phyloP scores from a whole-genome alignment of 2,113 vertebrate genomes.

The Limanda limanda region DNA sequence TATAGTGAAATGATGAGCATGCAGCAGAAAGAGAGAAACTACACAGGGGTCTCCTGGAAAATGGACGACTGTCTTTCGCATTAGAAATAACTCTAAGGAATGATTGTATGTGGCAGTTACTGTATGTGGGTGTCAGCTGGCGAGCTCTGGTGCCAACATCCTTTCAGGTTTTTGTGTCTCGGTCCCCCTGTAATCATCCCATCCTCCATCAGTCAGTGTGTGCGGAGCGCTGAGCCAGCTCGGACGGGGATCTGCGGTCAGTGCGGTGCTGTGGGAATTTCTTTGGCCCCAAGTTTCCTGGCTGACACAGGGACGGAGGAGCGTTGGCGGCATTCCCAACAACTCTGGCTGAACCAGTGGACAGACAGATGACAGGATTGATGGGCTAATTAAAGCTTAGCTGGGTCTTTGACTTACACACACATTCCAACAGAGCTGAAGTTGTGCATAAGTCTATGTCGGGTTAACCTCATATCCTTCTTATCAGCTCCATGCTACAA shows the following conservation, averaged over 20 bases:
- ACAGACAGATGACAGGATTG: constrained; percentile 44
- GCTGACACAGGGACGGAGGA: constrained; percentile 49
- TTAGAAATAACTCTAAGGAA: not conserved
- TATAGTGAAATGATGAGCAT: not conserved
- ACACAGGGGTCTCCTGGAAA: not conserved
- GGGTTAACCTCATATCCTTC: not conserved
- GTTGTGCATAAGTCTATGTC: not conserved
- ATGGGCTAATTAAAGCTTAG: constrained; percentile 46
- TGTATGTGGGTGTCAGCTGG: not conserved
- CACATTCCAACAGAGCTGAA: not conserved
- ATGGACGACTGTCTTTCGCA: not conserved
- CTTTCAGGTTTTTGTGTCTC: constrained; percentile 16
- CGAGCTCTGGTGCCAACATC: constrained; percentile 15
- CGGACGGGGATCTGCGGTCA: constrained; percentile 25
- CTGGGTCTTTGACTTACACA: constrained; percentile 17
- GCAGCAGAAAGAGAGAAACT: not conserved
- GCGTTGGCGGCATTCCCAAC: constrained; percentile 50
- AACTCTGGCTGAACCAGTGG: constrained; percentile 31
- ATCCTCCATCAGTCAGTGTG: constrained; percentile 31
- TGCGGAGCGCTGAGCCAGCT: constrained; percentile 32
- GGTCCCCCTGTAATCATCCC: constrained; percentile 58
- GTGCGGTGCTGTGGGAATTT: constrained; percentile 51
- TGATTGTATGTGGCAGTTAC: not conserved
- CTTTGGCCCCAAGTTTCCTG: constrained; percentile 58
- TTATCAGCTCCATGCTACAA: constrained; percentile 7